phyloP scores from a whole-genome alignment of 2,797 vertebrate genomes.

The Muscicapa comitata region DNA sequence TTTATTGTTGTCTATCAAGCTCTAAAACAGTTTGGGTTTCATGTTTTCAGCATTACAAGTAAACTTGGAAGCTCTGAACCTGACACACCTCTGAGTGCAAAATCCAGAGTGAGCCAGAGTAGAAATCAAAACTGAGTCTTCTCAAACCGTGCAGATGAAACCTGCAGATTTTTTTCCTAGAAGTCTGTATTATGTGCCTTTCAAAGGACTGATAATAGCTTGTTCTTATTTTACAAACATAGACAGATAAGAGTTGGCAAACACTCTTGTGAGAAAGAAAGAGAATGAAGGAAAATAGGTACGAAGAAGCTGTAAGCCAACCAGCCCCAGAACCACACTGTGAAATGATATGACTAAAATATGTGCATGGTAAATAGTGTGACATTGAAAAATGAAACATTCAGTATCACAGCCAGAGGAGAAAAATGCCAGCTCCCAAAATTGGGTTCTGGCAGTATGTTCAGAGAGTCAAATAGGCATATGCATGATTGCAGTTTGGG shows the following conservation, averaged over 20 bases:
- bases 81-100: neutral
- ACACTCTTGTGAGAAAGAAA: neutral
- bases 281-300: slow-evolving; percentile 8
- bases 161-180: neutral
- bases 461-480: slow-evolving; percentile 27
- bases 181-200: neutral
- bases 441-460: slow-evolving; percentile 42
- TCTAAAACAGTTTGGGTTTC: neutral
- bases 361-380: slow-evolving; percentile 51
- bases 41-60: neutral
- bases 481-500: slow-evolving; percentile 34
- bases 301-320: neutral
- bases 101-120: neutral
- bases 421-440: slow-evolving; percentile 40
- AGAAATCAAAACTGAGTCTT: neutral
- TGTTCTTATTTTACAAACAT: neutral
- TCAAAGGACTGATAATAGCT: neutral
- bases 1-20: neutral
- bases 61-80: neutral
- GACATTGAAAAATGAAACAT: slow-evolving; percentile 58
- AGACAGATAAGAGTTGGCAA: slow-evolving; percentile 4
- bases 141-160: neutral
- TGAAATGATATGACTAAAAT: slow-evolving; percentile 49
- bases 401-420: slow-evolving; percentile 32
- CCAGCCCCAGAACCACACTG: neutral